phyloP scores from a whole-genome alignment of 2,888 invertebrate genomes.

The Sesamia inferens region DNA sequence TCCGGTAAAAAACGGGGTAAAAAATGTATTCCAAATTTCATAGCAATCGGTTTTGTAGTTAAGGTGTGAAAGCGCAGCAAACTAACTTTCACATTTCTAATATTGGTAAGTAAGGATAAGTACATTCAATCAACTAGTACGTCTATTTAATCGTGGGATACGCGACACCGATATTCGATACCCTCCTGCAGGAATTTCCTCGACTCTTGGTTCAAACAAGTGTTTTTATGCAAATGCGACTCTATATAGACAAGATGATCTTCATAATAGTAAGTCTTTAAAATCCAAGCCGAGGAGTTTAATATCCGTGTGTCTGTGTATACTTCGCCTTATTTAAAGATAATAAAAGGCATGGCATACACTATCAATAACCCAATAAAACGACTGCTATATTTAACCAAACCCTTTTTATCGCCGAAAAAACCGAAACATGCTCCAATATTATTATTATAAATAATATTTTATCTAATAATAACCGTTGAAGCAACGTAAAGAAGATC shows the following conservation, averaged over 20 bases:
- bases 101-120: too few species aligned
- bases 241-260: not conserved
- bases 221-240: slow-evolving; percentile 12
- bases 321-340: slow-evolving; percentile 6
- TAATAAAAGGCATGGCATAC: slow-evolving; percentile 35
- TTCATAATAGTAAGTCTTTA: slow-evolving; percentile 2
- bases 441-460: slow-evolving; percentile 59
- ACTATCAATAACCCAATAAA: slow-evolving; percentile 54
- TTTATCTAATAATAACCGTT: slow-evolving; percentile 61
- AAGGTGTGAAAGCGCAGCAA: too few species aligned
- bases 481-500: slow-evolving; percentile 62
- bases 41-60: too few species aligned
- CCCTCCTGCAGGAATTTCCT: not conserved
- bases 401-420: slow-evolving; percentile 58
- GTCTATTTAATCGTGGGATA: not conserved
- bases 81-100: too few species aligned
- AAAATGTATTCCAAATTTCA: too few species aligned
- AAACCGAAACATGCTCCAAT: slow-evolving; percentile 58
- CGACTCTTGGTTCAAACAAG: not conserved
- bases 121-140: not conserved
- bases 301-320: not conserved
- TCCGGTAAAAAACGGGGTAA: too few species aligned
- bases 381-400: slow-evolving; percentile 49
- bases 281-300: not conserved
- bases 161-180: not conserved